phyloP scores from a whole-genome alignment of 2,888 invertebrate species.

The Elysia crispata region DNA sequence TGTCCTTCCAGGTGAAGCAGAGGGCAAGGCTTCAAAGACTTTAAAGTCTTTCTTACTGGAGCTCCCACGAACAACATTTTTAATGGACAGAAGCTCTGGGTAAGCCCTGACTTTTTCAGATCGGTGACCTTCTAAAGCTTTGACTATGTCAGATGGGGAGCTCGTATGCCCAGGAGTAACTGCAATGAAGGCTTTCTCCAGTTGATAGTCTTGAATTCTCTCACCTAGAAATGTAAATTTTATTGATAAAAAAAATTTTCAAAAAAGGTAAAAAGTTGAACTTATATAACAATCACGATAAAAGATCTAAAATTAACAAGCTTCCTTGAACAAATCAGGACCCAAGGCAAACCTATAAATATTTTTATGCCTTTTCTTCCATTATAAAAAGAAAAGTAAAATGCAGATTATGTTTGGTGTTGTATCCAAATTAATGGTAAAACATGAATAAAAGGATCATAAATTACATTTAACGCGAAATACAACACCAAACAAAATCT shows the following conservation, averaged over 20 bases:
- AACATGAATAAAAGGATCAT: no score
- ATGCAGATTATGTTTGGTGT: no score
- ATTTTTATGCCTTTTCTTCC: no score
- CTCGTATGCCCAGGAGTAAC: conserved; percentile 21
- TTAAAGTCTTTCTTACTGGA: not conserved
- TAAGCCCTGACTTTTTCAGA: conserved; percentile 1
- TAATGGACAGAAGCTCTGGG: not conserved
- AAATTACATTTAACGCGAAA: no score
- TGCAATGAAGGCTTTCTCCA: conserved; percentile 12
- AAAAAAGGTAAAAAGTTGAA: no score
- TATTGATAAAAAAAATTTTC: no score
- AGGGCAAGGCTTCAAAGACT: not conserved
- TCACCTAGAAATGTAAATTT: conserved; percentile 1
- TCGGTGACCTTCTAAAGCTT: not conserved
- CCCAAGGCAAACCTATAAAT: no score
- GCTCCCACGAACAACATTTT: not conserved
- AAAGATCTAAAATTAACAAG: no score
- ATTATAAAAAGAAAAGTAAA: no score
- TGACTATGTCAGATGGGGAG: not conserved
- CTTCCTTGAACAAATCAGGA: not conserved
- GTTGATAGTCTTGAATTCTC: conserved; percentile 10
- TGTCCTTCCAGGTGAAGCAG: not conserved
- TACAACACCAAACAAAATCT: no score
- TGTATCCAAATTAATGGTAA: no score
- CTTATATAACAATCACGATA: no score